Evolutionary conservation across 2,113 vertebrate genomes (phyloP), one percentile per base, ranked within the genome.

Genomic region (Aphyosemion australe): DNA sequence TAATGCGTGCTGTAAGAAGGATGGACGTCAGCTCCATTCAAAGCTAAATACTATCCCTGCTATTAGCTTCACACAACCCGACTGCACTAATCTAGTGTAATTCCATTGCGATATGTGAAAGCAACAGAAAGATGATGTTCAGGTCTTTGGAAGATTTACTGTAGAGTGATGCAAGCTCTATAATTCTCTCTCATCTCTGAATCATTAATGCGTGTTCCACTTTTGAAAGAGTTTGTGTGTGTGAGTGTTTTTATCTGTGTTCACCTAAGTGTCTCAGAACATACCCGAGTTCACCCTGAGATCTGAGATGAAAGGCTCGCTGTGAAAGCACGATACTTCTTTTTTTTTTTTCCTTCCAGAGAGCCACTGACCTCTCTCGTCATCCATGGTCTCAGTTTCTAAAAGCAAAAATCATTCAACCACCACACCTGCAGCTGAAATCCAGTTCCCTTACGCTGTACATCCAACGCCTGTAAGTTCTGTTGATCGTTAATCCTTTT

Each of bases 261-360:
- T 76, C 5, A 12, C 64, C 50, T 59, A 49, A 53, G 49, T 45
- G 37, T 72, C 57, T 67, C 42, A 16, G 47, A 51, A 21, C 63
- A 49, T 55, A 71, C 41, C 48, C 48, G 43, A 56, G 56, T 49
- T 77, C 31, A 50, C 47, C 56, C 7, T n/a, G 19, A 47, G 68
- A 69, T 50, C 16, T 64, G 53, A 76, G 65, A 74, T 79, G 56
- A 84, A 77, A 86, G 60, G 34, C 55, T 55, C 10, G 19, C 50
- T 55, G 49, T 52, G 50, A 78, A 73, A 53, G 41, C 32, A 41
- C 18, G 48, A 42, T 42, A 18, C 37, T 42, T 10, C 3, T 61
- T 20, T 32, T 41, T 51, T 67, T 47, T 56, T 16, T 46, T 26
- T 26, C 26, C 58, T 66, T 31, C 34, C 7, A 15, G 7, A 51